Conservation (phyloP, 2,888 invertebrate species). For the Copidosoma aretas region DNA sequence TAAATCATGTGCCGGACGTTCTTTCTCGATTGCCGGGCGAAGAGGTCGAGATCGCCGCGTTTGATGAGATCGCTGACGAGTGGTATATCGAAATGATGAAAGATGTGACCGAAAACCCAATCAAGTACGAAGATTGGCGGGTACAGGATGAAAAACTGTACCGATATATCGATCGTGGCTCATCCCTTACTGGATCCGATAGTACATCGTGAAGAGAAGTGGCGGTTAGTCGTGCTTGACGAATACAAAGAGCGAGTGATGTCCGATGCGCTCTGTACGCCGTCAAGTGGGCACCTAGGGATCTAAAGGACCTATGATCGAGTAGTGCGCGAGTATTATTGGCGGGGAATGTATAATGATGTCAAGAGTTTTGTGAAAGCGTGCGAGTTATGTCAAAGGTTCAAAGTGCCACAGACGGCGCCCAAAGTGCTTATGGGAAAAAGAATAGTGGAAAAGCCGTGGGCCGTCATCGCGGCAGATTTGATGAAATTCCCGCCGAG, state of each 20-base stretch:
- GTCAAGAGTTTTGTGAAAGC: too few species aligned
- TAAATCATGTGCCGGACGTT: background rate
- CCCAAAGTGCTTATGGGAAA: background rate
- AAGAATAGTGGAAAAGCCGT: background rate
- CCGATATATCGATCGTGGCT: background rate
- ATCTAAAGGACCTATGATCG: background rate
- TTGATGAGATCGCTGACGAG: background rate
- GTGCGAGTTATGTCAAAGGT: too few species aligned
- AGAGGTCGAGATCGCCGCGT: background rate
- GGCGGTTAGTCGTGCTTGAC: background rate
- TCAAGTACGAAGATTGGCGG: background rate
- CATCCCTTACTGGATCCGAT: background rate
- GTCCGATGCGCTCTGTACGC: background rate
- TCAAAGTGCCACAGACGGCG: background rate
- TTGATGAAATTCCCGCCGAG: background rate
- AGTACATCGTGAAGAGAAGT: background rate
- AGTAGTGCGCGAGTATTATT: background rate
- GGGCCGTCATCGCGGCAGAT: background rate
- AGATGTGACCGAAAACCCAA: background rate
- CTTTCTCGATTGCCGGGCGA: background rate
- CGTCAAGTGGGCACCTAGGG: background rate
- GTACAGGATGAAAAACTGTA: background rate
- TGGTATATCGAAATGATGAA: background rate
- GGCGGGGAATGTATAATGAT: too few species aligned
- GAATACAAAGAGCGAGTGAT: background rate